phyloP scores from a whole-genome alignment of 2,888 invertebrate genomes.

The Margaritifera margaritifera region DNA sequence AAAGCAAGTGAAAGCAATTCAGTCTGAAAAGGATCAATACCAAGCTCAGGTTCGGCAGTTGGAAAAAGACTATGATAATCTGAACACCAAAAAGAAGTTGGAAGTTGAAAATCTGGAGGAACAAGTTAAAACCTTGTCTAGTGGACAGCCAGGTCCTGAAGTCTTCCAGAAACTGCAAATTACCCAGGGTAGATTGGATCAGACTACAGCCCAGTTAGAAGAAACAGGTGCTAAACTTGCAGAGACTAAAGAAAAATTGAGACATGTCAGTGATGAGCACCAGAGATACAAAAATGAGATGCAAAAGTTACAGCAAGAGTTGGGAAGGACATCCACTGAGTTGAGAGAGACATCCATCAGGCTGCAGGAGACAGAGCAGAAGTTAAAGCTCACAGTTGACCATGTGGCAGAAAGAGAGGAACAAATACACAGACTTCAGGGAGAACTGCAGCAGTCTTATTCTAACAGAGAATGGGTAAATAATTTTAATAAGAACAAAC shows the following conservation, averaged over 20 bases:
- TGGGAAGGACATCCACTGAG: conserved; percentile 44
- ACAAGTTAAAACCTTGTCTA: conserved; percentile 21
- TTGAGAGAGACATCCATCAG: conserved; percentile 39
- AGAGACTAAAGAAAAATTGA: conserved; percentile 33
- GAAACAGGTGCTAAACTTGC: conserved; percentile 35
- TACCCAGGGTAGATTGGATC: conserved; percentile 47
- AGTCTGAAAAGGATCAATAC: conserved; percentile 36
- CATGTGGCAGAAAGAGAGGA: conserved; percentile 50
- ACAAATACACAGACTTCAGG: conserved; percentile 49
- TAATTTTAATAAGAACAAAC: background rate
- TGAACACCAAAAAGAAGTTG: conserved; percentile 32
- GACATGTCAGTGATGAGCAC: conserved; percentile 29
- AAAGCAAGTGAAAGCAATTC: conserved; percentile 33
- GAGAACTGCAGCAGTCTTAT: conserved; percentile 40
- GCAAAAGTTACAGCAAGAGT: conserved; percentile 36
- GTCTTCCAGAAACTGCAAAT: conserved; percentile 35
- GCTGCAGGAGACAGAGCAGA: conserved; percentile 41
- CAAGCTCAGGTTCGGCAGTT: conserved; percentile 35
- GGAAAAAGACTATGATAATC: conserved; percentile 32
- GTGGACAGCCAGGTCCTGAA: conserved; percentile 28
- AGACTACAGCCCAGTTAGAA: conserved; percentile 45
- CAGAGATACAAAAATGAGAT: conserved; percentile 26
- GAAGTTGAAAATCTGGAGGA: conserved; percentile 30
- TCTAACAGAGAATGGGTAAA: conserved; percentile 32
- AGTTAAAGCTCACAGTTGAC: conserved; percentile 34